Conservation (phyloP, 2,113 vertebrate species). For the Syngnathus scovelli region DNA sequence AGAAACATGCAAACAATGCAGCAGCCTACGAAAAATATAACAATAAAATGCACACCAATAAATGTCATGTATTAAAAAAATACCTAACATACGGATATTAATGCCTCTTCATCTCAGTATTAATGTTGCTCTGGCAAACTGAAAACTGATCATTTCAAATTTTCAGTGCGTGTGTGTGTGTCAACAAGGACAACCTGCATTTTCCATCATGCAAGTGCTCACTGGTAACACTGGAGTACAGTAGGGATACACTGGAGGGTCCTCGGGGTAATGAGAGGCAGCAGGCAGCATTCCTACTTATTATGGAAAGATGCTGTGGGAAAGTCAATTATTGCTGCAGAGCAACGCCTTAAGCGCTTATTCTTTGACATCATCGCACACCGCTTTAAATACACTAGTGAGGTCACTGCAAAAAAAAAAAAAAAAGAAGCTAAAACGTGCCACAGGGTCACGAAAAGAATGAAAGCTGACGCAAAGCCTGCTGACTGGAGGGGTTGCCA, state of each 20-base stretch:
- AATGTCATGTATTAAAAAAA: not conserved
- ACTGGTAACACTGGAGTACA: slow-evolving; percentile 43
- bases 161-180: slow-evolving; percentile 9
- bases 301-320: slow-evolving; percentile 42
- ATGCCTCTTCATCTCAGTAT: no score
- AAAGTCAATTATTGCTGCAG: slow-evolving; percentile 51
- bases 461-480: slow-evolving; percentile 18
- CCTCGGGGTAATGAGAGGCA: slow-evolving; percentile 58
- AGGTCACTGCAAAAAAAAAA: slow-evolving; percentile 13
- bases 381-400: slow-evolving; percentile 12
- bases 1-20: not conserved
- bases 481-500: slow-evolving; percentile 46
- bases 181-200: slow-evolving; percentile 42
- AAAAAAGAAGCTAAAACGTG: slow-evolving; percentile 16
- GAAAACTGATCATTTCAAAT: slow-evolving; percentile 12
- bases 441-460: slow-evolving; percentile 10
- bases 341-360: slow-evolving; percentile 30
- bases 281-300: slow-evolving; percentile 51
- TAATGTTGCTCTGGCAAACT: not conserved
- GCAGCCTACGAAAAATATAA: not conserved
- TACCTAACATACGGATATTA: no score
- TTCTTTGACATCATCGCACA: slow-evolving; percentile 48
- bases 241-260: slow-evolving; percentile 47
- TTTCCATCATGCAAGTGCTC: slow-evolving; percentile 27
- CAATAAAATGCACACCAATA: no score